Percentiles rank a stretch among this genome's conserved stretches.
These are phyloP conservation scores for Chironomus tepperi DNA, from an alignment of 1,140 invertebrate species.

Conservation along the genomic window DNA sequence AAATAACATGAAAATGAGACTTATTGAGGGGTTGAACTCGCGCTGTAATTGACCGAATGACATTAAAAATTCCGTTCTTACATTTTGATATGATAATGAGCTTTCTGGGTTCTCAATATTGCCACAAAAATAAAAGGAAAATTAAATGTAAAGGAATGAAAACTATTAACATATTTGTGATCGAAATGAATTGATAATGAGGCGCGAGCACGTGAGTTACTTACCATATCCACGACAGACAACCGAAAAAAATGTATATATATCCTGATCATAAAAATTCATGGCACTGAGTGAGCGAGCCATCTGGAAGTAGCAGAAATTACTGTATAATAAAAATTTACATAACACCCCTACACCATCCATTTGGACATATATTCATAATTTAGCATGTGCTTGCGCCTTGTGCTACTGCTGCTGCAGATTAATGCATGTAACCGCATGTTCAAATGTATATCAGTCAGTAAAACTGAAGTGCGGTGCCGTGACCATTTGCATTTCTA, in stretches of 20 bases:
- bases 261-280: neutral
- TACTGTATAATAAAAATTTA: neutral
- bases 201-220: constrained; percentile 5
- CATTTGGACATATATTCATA: neutral
- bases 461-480: neutral
- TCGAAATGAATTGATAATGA: constrained; percentile 23
- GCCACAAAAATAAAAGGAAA: too few relatives aligned
- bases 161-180: constrained; percentile 18
- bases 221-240: neutral
- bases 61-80: neutral
- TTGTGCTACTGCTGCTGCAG: neutral
- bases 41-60: neutral
- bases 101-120: neutral
- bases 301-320: constrained; percentile 17
- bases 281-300: neutral
- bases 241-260: too few relatives aligned
- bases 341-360: neutral
- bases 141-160: neutral
- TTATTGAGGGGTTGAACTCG: neutral
- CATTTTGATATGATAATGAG: constrained; percentile 20
- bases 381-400: neutral
- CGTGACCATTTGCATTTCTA: neutral
- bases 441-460: constrained; percentile 8
- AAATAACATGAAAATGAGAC: neutral
- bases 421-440: constrained; percentile 20